Evolutionary conservation across 2,888 invertebrate species (phyloP).

Genomic region (Apoderus coryli): DNA sequence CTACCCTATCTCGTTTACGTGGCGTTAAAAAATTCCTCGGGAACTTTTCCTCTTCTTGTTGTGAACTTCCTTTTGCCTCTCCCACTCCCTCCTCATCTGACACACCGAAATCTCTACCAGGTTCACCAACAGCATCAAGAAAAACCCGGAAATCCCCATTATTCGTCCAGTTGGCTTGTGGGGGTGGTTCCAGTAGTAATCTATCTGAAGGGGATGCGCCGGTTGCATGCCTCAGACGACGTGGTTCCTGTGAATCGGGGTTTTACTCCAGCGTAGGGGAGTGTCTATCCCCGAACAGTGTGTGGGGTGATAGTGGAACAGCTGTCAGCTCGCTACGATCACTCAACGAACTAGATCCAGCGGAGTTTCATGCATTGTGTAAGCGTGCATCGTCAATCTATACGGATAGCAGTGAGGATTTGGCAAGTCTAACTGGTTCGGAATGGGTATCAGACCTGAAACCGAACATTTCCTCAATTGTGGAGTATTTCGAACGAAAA

Average conservation of each 20-base stretch:
- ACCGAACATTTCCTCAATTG: conserved; percentile 64
- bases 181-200: conserved; percentile 30
- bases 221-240: conserved; percentile 38
- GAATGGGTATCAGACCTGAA: conserved; percentile 52
- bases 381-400: conserved; percentile 68
- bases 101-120: conserved; percentile 36
- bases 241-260: conserved; percentile 80
- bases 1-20: conserved; percentile 57
- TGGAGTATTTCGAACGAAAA: conserved; percentile 78
- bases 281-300: conserved; percentile 30
- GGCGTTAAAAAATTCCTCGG: conserved; percentile 75
- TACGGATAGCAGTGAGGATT: conserved; percentile 77
- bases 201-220: conserved; percentile 27
- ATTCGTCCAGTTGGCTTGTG: conserved; percentile 36
- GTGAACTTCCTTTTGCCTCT: conserved; percentile 62
- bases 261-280: conserved; percentile 75
- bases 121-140: conserved; percentile 36
- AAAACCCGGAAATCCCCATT: conserved; percentile 34
- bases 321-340: conserved; percentile 43
- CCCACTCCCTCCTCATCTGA: conserved; percentile 37
- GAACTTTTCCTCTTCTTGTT: conserved; percentile 63
- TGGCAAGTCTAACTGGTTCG: conserved; percentile 65
- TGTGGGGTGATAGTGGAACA: conserved; percentile 40
- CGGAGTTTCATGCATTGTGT: conserved; percentile 41
- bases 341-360: conserved; percentile 42